Percentiles rank a stretch among this genome's conserved stretches.
These are phyloP conservation scores for Heterocephalus glaber DNA, from an alignment of 2,113 vertebrate species.

Conservation along the genomic window DNA sequence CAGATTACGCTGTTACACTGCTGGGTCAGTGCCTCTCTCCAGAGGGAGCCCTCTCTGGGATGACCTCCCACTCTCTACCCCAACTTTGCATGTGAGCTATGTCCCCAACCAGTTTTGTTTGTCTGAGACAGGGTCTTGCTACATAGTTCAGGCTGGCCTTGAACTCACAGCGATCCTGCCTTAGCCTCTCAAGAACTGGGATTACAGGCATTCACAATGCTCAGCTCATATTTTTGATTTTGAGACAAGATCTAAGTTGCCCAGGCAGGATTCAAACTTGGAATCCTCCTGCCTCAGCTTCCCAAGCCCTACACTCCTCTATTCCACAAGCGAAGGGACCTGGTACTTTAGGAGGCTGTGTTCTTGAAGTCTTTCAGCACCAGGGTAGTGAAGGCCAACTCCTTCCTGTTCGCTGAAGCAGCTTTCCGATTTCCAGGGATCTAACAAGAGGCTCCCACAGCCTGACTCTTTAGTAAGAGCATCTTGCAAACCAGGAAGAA, in stretches of 20 bases:
- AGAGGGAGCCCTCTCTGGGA: neutral
- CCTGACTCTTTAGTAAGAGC: neutral
- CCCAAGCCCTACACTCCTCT: neutral
- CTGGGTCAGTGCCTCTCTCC: neutral
- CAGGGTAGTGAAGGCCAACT: neutral
- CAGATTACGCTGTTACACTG: neutral
- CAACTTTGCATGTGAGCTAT: neutral
- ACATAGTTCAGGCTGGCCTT: neutral
- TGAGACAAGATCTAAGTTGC: neutral
- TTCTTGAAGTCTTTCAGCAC: neutral
- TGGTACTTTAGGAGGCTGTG: neutral
- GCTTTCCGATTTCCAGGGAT: neutral
- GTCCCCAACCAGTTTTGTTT: neutral
- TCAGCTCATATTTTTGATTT: neutral
- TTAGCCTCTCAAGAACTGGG: neutral
- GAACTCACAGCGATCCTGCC: neutral
- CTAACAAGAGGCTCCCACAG: neutral
- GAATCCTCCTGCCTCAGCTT: neutral
- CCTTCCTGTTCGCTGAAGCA: neutral
- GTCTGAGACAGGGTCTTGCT: neutral
- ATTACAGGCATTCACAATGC: neutral
- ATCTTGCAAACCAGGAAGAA: neutral
- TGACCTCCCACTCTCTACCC: neutral
- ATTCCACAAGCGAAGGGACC: neutral
- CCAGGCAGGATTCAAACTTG: neutral